Percentiles rank a stretch among this genome's conserved stretches.
Conservation (phyloP, 2,797 vertebrate genomes). For the Periparus ater region DNA sequence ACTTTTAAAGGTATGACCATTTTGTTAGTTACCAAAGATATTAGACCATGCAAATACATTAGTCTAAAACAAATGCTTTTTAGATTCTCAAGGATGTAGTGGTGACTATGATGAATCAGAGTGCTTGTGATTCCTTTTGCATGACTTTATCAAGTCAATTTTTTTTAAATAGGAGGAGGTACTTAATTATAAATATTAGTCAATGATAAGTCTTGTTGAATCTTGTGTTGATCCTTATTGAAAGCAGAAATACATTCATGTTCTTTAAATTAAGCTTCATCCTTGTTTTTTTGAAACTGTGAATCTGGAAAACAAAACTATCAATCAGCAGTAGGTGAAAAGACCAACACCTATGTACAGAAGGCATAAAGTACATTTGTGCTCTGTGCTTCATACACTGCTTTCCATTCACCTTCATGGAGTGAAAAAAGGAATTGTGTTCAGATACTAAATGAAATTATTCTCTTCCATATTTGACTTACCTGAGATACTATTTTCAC, state of each 20-base stretch:
- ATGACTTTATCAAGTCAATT: neutral
- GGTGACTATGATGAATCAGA: neutral
- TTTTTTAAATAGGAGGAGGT: neutral
- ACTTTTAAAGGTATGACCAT: conserved; percentile 76
- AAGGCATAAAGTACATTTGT: neutral
- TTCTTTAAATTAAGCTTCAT: neutral
- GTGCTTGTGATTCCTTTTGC: neutral
- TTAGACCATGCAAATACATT: neutral
- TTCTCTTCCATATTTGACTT: neutral
- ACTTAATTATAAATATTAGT: neutral
- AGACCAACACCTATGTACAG: neutral
- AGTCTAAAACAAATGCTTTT: neutral
- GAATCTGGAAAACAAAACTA: neutral
- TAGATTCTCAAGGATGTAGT: neutral
- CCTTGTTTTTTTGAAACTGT: neutral
- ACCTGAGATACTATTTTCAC: neutral
- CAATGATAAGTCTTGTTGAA: neutral
- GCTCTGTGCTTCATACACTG: neutral
- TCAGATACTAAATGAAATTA: neutral
- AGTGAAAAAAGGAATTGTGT: neutral
- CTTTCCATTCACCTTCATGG: neutral
- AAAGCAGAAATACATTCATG: neutral
- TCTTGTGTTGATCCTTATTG: neutral
- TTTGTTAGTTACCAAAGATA: neutral
- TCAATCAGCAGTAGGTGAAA: neutral